A percentile compares a stretch with the other conserved stretches of the same genome.
Conservation (phyloP, 2,113 vertebrate species). For the Gorilla gorilla region DNA sequence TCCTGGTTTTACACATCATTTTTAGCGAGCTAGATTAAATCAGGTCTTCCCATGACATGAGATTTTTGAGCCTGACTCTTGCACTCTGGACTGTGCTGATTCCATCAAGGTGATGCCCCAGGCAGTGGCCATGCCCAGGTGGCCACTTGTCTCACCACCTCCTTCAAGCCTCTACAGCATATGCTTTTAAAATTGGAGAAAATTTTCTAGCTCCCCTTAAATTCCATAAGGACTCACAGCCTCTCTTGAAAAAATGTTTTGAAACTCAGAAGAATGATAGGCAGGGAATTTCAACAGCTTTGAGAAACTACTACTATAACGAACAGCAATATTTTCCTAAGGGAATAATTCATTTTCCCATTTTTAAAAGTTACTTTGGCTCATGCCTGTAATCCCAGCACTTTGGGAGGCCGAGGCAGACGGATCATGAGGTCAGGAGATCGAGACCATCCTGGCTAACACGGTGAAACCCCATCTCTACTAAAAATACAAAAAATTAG, state of each 20-base stretch:
- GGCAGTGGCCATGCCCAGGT: not conserved
- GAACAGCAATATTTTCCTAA: not conserved
- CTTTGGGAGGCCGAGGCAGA: no score
- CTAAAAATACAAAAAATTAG: no score
- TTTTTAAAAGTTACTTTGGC: not conserved
- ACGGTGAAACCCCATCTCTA: no score
- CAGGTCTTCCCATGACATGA: not conserved
- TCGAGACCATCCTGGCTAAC: no score
- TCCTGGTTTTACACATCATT: not conserved
- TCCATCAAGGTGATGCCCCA: not conserved
- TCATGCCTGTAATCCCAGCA: no score
- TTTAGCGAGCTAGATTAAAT: not conserved
- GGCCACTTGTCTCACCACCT: not conserved
- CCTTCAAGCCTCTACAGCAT: not conserved
- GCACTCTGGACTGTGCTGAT: not conserved
- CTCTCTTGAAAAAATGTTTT: not conserved
- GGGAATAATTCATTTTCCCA: not conserved
- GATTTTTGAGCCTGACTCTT: not conserved
- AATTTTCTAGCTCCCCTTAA: not conserved
- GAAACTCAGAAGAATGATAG: not conserved
- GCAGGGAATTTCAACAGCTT: constrained; percentile 27
- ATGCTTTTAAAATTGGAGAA: not conserved
- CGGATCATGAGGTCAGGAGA: no score
- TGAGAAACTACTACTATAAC: not conserved
- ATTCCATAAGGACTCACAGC: not conserved